Evolutionary conservation across 2,797 vertebrate species (phyloP).

Genomic region (Taenioides sp.): DNA sequence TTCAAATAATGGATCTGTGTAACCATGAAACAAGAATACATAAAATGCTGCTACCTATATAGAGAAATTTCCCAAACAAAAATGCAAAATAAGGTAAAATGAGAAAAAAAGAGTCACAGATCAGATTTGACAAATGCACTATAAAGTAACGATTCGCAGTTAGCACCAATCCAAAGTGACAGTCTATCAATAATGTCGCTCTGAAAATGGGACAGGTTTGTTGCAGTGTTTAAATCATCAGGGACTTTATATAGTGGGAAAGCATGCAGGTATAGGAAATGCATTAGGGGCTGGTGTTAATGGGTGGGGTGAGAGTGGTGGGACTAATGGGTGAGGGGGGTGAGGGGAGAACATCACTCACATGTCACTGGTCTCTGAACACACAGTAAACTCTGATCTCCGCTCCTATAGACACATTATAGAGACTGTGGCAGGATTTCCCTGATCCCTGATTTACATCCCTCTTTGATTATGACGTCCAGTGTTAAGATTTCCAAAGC

Average conservation of each 20-base stretch:
- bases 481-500: not conserved
- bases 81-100: not conserved
- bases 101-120: slow-evolving; percentile 32
- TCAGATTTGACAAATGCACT: slow-evolving; percentile 79
- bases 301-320: slow-evolving; percentile 64
- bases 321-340: slow-evolving; percentile 58
- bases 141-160: slow-evolving; percentile 85
- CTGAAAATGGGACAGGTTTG: slow-evolving; percentile 86
- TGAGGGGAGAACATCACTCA: slow-evolving; percentile 50
- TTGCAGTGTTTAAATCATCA: slow-evolving; percentile 84
- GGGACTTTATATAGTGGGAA: slow-evolving; percentile 70
- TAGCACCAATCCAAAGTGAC: slow-evolving; percentile 81
- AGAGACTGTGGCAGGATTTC: not conserved
- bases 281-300: slow-evolving; percentile 76
- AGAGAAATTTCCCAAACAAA: slow-evolving; percentile 24
- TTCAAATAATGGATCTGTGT: too few species aligned
- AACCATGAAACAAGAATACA: too few species aligned
- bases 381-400: not conserved
- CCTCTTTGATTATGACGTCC: slow-evolving; percentile 11
- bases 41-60: too few species aligned
- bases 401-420: slow-evolving; percentile 3
- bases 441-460: slow-evolving; percentile 6
- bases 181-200: slow-evolving; percentile 84
- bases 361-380: slow-evolving; percentile 42
- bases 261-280: slow-evolving; percentile 76